These are phyloP conservation scores for Gymnobelideus leadbeateri DNA, from an alignment of 2,113 vertebrate species.

Conservation along the genomic window DNA sequence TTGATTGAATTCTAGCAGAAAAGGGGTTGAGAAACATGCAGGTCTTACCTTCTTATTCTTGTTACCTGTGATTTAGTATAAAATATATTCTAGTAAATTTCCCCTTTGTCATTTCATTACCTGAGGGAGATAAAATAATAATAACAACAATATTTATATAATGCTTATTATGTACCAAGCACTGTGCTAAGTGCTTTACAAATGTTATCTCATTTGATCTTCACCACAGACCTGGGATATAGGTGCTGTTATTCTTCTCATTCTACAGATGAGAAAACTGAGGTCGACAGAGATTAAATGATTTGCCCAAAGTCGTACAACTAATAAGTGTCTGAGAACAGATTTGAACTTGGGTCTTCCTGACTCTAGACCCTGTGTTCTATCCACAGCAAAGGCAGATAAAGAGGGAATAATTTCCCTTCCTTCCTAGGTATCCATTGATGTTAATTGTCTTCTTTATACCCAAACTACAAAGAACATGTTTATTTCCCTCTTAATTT, in stretches of 20 bases:
- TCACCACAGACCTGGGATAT: neutral
- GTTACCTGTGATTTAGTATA: neutral
- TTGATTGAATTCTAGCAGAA: constrained; percentile 20
- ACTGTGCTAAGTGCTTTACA: neutral
- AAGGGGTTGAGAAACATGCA: neutral
- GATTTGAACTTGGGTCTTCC: neutral
- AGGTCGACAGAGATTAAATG: neutral
- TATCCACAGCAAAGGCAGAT: neutral
- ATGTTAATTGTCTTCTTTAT: neutral
- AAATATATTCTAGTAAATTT: neutral
- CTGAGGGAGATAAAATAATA: neutral
- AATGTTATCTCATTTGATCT: neutral
- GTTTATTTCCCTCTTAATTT: neutral
- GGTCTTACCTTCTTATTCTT: neutral
- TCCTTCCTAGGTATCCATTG: neutral
- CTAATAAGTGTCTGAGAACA: too few relatives aligned
- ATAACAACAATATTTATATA: neutral
- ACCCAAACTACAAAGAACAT: neutral
- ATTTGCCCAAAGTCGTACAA: neutral
- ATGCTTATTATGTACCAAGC: neutral
- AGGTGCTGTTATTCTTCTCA: neutral
- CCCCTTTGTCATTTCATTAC: neutral
- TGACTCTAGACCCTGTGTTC: neutral
- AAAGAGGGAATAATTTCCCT: neutral
- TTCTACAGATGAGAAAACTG: neutral